A percentile compares a stretch with the other conserved stretches of the same genome.
These are phyloP conservation scores for Rhodinocichla rosea DNA, from an alignment of 2,113 vertebrate genomes.

Conservation along the genomic window DNA sequence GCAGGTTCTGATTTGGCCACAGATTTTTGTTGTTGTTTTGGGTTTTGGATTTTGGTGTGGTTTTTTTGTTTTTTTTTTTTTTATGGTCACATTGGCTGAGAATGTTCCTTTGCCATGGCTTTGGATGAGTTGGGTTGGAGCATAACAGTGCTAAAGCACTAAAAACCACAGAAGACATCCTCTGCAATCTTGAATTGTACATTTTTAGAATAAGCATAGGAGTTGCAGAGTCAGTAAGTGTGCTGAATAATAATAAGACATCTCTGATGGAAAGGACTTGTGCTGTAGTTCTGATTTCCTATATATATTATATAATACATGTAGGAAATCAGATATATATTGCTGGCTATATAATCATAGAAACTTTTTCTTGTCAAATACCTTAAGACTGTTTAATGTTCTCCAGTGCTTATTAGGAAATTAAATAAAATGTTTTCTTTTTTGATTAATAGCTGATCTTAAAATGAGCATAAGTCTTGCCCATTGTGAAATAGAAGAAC, in stretches of 20 bases:
- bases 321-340: neutral
- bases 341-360: neutral
- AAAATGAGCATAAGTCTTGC: slow-evolving; percentile 53
- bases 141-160: neutral
- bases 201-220: neutral
- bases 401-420: neutral
- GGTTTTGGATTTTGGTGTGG: neutral
- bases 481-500: slow-evolving; percentile 70
- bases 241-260: neutral
- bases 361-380: neutral
- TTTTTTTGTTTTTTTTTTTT: no score
- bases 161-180: neutral
- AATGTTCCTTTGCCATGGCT: neutral
- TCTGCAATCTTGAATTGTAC: neutral
- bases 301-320: neutral
- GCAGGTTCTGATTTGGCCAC: neutral
- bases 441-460: slow-evolving; percentile 47
- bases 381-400: neutral
- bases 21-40: neutral
- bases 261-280: neutral
- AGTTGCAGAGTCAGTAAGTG: neutral
- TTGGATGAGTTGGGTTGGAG: neutral
- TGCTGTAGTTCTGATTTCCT: neutral
- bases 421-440: neutral
- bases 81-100: neutral